Base-by-base conservation (phyloP, 64 coral and sea anemone genomes). In the Pachyseris speciosa region DNA sequence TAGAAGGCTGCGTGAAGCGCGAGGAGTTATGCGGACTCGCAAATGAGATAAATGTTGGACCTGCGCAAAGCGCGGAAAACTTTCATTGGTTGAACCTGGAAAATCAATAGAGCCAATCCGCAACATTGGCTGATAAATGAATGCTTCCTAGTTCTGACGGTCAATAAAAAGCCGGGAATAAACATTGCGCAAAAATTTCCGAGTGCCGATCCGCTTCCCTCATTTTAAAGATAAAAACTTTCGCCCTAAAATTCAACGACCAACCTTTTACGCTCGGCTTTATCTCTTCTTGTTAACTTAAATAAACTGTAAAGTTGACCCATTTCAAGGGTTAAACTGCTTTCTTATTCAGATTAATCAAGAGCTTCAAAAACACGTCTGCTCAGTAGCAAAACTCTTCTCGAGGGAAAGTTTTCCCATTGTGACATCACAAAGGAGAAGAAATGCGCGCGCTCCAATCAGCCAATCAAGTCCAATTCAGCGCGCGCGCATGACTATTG, bases 381-480 rank as follows among this genome's bases (percentile, higher is more conserved):
- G 60, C 24, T 9, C 17, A 11, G 4, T 31, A 7, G 32, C 30
- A 59, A 59, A 36, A 24, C 76, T 80, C 16, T 52, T 36, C 24
- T 20, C 74, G 52, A 60, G n/a, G 58, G 52, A 80, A 60, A 55
- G n/a, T 33, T 55, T 38, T 36, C 3, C 6, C 51, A 31, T 77
- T 77, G 28, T 77, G 74, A 77, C 74, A 32, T 52, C 51, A 77
- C 74, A 77, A 77, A 32, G 45, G n/a, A 30, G 47, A 32, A 9
- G 12, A 77, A 77, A 34, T 7, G 74, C 74, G 45, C 74, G 74
- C 29, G 74, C 74, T 32, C 26, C 22, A 20, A 50, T 34, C 15
- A 34, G 41, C 74, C 74, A 77, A 77, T 77, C 44, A 77, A 32
- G n/a, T n/a, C n/a, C n/a, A n/a, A n/a, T n/a, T n/a, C n/a, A n/a